phyloP scores from a whole-genome alignment of 2,113 vertebrate genomes.

The Diadophis punctatus region DNA sequence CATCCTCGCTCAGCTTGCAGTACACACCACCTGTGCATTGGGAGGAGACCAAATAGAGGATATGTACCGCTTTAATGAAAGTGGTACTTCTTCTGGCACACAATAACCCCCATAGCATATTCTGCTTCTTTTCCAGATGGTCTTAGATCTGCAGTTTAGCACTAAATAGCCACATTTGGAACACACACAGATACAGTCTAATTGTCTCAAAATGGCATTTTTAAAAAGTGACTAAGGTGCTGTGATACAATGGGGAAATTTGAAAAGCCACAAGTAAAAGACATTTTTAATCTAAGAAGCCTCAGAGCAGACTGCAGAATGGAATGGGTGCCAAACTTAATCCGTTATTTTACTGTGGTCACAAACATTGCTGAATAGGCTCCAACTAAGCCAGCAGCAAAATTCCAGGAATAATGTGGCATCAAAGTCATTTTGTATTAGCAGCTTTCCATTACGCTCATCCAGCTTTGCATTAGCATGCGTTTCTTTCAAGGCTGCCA shows the following conservation, averaged over 20 bases:
- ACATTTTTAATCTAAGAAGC: neutral
- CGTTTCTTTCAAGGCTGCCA: neutral
- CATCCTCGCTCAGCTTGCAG: neutral
- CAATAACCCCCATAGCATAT: neutral
- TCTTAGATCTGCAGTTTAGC: slow-evolving; percentile 13
- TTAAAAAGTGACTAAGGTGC: neutral
- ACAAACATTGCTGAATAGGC: slow-evolving; percentile 18
- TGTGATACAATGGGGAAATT: neutral
- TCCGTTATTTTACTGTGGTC: slow-evolving; percentile 15
- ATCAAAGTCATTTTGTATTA: slow-evolving; percentile 26
- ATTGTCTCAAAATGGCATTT: neutral
- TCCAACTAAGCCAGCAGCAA: neutral
- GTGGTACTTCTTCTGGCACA: neutral
- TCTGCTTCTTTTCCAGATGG: neutral
- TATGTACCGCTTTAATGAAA: neutral
- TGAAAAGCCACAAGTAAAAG: slow-evolving; percentile 7
- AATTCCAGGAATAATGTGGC: slow-evolving; percentile 45
- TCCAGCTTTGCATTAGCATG: slow-evolving; percentile 27
- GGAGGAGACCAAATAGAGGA: neutral
- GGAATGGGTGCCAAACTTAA: neutral
- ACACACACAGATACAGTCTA: slow-evolving; percentile 13
- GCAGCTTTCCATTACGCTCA: slow-evolving; percentile 41
- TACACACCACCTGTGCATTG: neutral
- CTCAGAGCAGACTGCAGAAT: slow-evolving; percentile 9
- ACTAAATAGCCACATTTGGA: slow-evolving; percentile 14